These are phyloP conservation scores for Morone chrysops DNA, from an alignment of 2,113 vertebrate genomes.

Conservation along the genomic window DNA sequence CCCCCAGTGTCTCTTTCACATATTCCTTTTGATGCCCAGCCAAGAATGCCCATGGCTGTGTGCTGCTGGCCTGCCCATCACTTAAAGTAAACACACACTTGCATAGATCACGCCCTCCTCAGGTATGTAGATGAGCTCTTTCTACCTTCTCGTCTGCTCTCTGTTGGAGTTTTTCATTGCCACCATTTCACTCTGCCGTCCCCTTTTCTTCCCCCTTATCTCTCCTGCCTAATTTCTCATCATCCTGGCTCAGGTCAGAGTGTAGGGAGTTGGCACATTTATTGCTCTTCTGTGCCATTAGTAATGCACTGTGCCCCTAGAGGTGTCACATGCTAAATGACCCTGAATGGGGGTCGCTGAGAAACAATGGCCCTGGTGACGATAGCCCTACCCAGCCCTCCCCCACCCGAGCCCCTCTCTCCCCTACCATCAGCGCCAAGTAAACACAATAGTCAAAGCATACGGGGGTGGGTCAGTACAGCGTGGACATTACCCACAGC, in stretches of 20 bases:
- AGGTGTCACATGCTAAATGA: constrained; percentile 84
- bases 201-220: constrained; percentile 3
- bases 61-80: constrained; percentile 41
- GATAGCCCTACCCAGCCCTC: constrained; percentile 73
- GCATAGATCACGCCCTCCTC: constrained; percentile 45
- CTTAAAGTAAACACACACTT: constrained; percentile 52
- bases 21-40: constrained; percentile 62
- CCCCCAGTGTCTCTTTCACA: constrained; percentile 32
- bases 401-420: constrained; percentile 62
- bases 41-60: constrained; percentile 55
- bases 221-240: constrained; percentile 18
- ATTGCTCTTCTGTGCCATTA: constrained; percentile 75
- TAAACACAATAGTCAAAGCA: constrained; percentile 64
- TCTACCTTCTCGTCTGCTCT: neutral
- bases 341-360: constrained; percentile 78
- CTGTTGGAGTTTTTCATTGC: neutral
- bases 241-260: constrained; percentile 30
- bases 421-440: constrained; percentile 62
- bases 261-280: constrained; percentile 72
- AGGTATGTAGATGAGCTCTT: constrained; percentile 58
- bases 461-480: constrained; percentile 43
- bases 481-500: constrained; percentile 52
- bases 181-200: neutral
- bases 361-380: constrained; percentile 81
- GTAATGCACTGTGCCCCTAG: constrained; percentile 73